A percentile compares a stretch with the other conserved stretches of the same genome.
phyloP scores from a whole-genome alignment of 2,113 vertebrate species.

The Pluvianellus socialis region DNA sequence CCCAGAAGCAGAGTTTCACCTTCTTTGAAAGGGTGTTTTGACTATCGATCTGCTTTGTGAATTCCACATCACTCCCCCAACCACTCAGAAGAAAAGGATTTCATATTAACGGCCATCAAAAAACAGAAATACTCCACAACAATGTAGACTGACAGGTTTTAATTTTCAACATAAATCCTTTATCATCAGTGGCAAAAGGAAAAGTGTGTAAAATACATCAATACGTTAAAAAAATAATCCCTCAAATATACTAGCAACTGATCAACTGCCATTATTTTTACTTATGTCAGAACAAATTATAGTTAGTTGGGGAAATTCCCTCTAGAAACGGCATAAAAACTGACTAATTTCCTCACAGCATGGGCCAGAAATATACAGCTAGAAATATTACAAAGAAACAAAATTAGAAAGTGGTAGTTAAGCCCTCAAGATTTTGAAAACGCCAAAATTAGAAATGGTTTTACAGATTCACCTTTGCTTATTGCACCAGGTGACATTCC shows the following conservation, averaged over 20 bases:
- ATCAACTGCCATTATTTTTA: not conserved
- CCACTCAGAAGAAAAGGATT: not conserved
- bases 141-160: not conserved
- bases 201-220: not conserved
- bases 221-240: not conserved
- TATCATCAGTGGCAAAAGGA: not conserved
- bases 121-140: not conserved
- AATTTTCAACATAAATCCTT: not conserved
- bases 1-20: not conserved
- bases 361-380: not conserved
- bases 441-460: not conserved
- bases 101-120: not conserved
- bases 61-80: not conserved
- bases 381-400: not conserved
- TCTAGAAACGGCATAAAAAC: not conserved
- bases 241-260: not conserved
- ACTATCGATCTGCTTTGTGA: not conserved
- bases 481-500: fast-evolving
- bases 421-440: not conserved
- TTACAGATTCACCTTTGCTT: not conserved
- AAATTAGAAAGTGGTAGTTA: not conserved
- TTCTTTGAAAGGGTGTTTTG: not conserved
- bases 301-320: not conserved
- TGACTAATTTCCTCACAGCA: not conserved
- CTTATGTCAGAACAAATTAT: not conserved